phyloP scores from a whole-genome alignment of 2,888 invertebrate genomes.

The Philereme transversata region DNA sequence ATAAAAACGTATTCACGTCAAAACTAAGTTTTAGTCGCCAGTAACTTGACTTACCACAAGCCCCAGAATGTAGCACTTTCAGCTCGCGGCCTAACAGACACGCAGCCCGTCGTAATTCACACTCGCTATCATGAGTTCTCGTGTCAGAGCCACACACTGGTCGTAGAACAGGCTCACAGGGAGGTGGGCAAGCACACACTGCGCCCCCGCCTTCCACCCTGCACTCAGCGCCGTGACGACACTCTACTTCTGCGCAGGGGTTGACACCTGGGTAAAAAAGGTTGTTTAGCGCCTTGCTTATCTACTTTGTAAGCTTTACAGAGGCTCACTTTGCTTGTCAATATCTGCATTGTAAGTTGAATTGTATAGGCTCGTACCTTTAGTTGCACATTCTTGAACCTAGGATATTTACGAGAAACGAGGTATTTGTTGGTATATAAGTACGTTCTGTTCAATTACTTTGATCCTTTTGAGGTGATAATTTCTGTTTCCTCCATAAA shows the following conservation, averaged over 20 bases:
- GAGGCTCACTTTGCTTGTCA: background rate
- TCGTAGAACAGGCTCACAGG: constrained; percentile 90
- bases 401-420: too few species aligned
- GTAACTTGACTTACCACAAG: constrained; percentile 62
- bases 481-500: too few species aligned
- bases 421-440: too few species aligned
- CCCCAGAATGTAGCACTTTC: constrained; percentile 72
- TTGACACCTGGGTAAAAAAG: constrained; percentile 86
- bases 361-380: too few species aligned
- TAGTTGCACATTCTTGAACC: too few species aligned
- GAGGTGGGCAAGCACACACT: constrained; percentile 92
- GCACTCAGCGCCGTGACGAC: constrained; percentile 92
- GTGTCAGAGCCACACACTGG: constrained; percentile 95
- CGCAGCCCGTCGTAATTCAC: constrained; percentile 90
- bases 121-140: constrained; percentile 92
- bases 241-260: constrained; percentile 92
- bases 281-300: background rate
- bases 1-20: too few species aligned
- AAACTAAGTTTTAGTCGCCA: too few species aligned
- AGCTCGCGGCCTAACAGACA: constrained; percentile 84
- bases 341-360: too few species aligned
- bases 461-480: too few species aligned
- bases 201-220: constrained; percentile 91
- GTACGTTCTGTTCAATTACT: too few species aligned
- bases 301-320: too few species aligned